Percentiles rank a stretch among this genome's conserved stretches.
phyloP scores from a whole-genome alignment of 2,888 invertebrate species.

The Ectemnius continuus region DNA sequence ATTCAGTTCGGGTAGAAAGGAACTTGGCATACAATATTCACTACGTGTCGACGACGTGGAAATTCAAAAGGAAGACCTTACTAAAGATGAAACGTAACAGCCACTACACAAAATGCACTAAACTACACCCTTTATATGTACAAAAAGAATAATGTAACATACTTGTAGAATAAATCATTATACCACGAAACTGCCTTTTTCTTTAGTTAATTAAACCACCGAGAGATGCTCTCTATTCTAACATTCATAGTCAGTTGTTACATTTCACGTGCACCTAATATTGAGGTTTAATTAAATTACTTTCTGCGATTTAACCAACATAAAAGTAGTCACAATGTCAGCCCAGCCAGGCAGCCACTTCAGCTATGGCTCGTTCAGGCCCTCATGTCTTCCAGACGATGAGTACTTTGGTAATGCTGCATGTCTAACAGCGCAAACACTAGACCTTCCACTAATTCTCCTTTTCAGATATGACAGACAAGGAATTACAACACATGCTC shows the following conservation, averaged over 20 bases:
- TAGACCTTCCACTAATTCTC: not conserved
- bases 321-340: not conserved
- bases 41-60: conserved; percentile 68
- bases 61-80: conserved; percentile 60
- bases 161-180: too few relatives aligned
- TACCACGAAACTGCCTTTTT: not conserved
- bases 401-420: conserved; percentile 7
- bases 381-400: not conserved
- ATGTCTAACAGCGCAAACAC: not conserved
- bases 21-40: conserved; percentile 69
- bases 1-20: conserved; percentile 69
- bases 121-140: too few relatives aligned
- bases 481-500: conserved; percentile 59
- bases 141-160: too few relatives aligned
- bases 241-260: conserved; percentile 2
- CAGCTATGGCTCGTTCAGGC: not conserved
- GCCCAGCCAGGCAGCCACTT: not conserved
- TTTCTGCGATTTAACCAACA: not conserved
- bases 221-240: conserved; percentile 8
- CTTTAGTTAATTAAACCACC: not conserved
- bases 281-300: not conserved
- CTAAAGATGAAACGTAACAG: conserved; percentile 18
- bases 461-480: conserved; percentile 63
- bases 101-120: too few relatives aligned
- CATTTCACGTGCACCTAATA: not conserved